Base-by-base conservation (phyloP, 2,888 invertebrate genomes). In the Papilio gigon region DNA sequence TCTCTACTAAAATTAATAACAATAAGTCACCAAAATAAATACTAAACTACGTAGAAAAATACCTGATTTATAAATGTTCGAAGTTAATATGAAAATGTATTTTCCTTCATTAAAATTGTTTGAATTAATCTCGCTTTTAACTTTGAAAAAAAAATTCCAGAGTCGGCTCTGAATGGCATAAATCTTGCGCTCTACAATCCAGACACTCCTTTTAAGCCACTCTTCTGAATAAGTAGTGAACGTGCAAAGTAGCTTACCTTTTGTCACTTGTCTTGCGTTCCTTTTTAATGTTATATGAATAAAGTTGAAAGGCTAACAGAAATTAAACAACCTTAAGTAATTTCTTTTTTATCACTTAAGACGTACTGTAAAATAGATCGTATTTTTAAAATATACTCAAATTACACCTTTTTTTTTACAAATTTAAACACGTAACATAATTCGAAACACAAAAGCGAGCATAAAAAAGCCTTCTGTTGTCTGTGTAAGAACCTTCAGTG, bases 221-320 rank as follows among this genome's bases (percentile, higher is more conserved):
- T 53, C n/a, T 30, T 56, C 4, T 30, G 17, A 56, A 56, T 30
- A 53, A 25, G 50, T 25, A 42, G 17, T 42, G 17, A 56, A 27
- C 30, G 53, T 30, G 30, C 53, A n/a, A 56, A 50, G 25, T 25
- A 27, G 50, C 30, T n/a, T 56, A 4, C 53, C 53, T 56, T 56
- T 56, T 56, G 53, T 53, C 53, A 50, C 50, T 27, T 50, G 50
- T 30, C 53, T 30, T 53, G n/a, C 53, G 30, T 56, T 56, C 17
- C 8, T 56, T 56, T 53, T 53, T 56, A 30, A 30, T 11, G 14
- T 47, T 30, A 1, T 30, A 11, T 11, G 17, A 30, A 22, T 25
- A 25, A 30, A 56, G 9, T n/a, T 56, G n/a, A 30, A 53, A 53
- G 25, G n/a, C n/a, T 27, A n/a, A 30, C 27, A 27, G 4, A 30